Evolutionary conservation across 23 tunicate genomes (phyloP).

Genomic region (Styela clava): DNA sequence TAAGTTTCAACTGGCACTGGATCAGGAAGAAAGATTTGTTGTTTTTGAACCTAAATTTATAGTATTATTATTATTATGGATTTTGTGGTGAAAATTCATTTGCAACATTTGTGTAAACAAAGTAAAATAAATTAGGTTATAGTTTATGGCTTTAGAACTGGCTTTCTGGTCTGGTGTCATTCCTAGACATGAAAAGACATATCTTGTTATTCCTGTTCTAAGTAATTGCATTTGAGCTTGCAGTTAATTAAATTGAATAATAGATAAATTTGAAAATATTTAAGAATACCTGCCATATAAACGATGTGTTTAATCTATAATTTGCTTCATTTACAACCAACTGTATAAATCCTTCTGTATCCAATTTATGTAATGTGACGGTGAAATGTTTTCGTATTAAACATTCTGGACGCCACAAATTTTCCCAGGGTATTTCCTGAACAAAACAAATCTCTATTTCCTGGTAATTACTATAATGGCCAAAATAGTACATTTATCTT

Average conservation of each 20-base stretch:
- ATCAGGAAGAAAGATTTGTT: conserved; percentile 17
- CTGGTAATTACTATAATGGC: background rate
- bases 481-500: background rate
- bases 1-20: conserved; percentile 27
- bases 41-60: conserved; percentile 16
- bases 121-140: too few species aligned
- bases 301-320: conserved; percentile 30
- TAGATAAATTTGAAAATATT: too few species aligned
- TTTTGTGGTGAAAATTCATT: too few species aligned
- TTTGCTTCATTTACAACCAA: conserved; percentile 59
- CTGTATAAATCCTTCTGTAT: conserved; percentile 44
- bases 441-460: too few species aligned
- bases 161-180: too few species aligned
- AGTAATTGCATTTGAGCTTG: too few species aligned
- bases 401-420: conserved; percentile 85
- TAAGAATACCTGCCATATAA: conserved; percentile 81
- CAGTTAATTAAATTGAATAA: too few species aligned
- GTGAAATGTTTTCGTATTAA: conserved; percentile 67
- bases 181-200: too few species aligned
- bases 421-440: conserved; percentile 97
- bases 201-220: too few species aligned
- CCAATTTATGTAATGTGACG: conserved; percentile 45
- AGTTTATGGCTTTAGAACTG: too few species aligned
- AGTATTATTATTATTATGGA: too few species aligned
- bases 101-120: too few species aligned